Base-by-base conservation (phyloP, 2,888 invertebrate species). In the Drosophila quinaria region DNA sequence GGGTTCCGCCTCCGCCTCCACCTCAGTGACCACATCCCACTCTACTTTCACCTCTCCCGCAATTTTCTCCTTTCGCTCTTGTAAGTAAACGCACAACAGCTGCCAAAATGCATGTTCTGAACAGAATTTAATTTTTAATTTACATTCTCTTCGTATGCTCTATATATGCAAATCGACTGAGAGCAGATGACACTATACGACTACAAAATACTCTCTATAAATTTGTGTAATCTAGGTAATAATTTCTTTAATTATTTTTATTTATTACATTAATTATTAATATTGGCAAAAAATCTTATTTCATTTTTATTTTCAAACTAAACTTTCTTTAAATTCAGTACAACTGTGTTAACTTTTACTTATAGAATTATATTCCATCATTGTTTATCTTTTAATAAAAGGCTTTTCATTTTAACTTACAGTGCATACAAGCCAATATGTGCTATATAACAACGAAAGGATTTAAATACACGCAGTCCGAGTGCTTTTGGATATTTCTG, bases 71-170 rank as follows among this genome's bases (percentile, higher is more conserved):
- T 25, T 6, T 25, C 25, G 73, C 72, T 74, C 64, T 76, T 61
- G 77, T 62, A 80, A 63, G 69, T 70, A 68, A 73, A 68, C 47
- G 61, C 47, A 64, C 50, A 67, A 66, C 78, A 71, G 68, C 58
- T 81, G 75, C 62, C 89, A 69, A 72, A 79, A 74, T 73, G 77
- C 68, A 77, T 80, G 84, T 83, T 89, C 72, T 62, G 72, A 78
- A 80, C 77, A 74, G 74, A 89, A 72, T 89, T 89, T 65, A 74
- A 89, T 89, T 78, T 84, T 87, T 84, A 78, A 89, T 84, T 73
- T 77, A 74, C 87, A 80, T 56, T 59, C 70, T 64, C 51, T 65
- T 75, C 80, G 65, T 15, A 60, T 49, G 42, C 51, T 49, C 37
- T 37, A 50, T 54, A 39, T 19, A 65, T 62, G 64, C 33, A 68